Base-by-base conservation (phyloP, 2,797 vertebrate species). In the Adelosebastes latens region DNA sequence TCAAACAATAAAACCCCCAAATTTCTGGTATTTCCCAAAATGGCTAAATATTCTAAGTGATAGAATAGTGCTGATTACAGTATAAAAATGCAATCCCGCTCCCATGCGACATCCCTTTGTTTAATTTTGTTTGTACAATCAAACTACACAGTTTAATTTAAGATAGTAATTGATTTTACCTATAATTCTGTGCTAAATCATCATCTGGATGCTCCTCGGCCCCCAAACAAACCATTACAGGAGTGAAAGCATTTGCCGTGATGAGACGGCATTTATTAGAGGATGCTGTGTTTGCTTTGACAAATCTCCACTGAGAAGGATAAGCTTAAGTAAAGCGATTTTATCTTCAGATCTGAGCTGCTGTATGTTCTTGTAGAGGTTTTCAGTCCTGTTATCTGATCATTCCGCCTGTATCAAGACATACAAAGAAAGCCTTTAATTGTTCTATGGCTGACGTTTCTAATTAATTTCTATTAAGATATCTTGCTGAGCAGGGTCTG, bases 131-230 rank as follows among this genome's bases (percentile, higher is more conserved):
- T 73, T 71, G 25, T 36, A 61, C 52, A 55, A 36, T 71, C 29
- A 77, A 70, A 73, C 13, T 14, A 25, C 31, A 34, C 18, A 1
- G 29, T 25, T 74, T 25, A 71, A 73, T 72, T 60, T 58, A 66
- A 49, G 34, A 8, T 73, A 10, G 5, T 53, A 24, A 20, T 16
- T 71, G 6, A 18, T 68, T 74, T 65, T 31, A 46, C n/a, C 10
- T 8, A 24, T 62, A 58, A 63, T 36, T 42, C 49, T 67, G 32
- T 53, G 11, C 5, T 69, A 58, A 80, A 80, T 75, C 31, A 77
- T 61, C 10, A 10, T 61, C 56, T 67, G 66, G 46, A 66, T 77
- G 27, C 60, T 31, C 34, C 46, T 70, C 22, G 22, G 32, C 56
- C 29, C 31, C 36, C 4, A 55, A 36, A 71, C 32, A 77, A 81